Evolutionary conservation across 2,113 vertebrate species (phyloP), one percentile per base, ranked within the genome.

Genomic region (Tapirus terrestris): DNA sequence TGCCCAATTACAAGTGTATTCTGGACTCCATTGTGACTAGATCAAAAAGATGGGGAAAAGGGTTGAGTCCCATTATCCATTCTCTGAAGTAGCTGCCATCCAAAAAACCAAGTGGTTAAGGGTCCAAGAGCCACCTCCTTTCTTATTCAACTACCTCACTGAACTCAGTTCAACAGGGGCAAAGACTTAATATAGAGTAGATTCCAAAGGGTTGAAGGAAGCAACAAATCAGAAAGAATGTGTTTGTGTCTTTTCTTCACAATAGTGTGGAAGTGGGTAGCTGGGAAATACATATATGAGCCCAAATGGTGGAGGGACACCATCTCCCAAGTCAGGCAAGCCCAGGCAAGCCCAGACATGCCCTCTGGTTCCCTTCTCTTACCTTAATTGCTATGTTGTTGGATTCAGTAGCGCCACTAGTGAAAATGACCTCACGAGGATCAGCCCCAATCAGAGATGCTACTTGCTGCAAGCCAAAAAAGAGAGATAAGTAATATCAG

Each of bases 311-410:
- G 33, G 16, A 79, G n/a, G 36, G 43, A 82, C 27, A 70, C 27
- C 29, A 88, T 72, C 20, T 73, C 80, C 45, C 81, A 58, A 36
- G 36, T 85, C 68, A 92, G 73, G 53, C 75, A 90, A 60, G 20
- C 60, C 25, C 68, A 92, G 73, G 53, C 75, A 90, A 60, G 20
- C 60, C 25, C 60, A 88, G 4, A 85, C 33, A 79, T 56, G 14
- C 20, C 68, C 56, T 58, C 51, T 77, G 39, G 14, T 84, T 97
- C 56, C 27, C 45, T 27, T 79, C 61, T 84, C 95, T 98, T 99
- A 99, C 99, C 99, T 99, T 99, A 97, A 99, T 98, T 75, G 99
- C 99, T 98, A 99, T 99, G 97, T 99, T 99, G 98, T 99, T 99
- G 75, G 99, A 99, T 98, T 99, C 99, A 1, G 99, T 99, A 86